Evolutionary conservation across 2,888 invertebrate species (phyloP), one percentile per base, ranked within the genome.

Genomic region (Amphiduros pacificus): DNA sequence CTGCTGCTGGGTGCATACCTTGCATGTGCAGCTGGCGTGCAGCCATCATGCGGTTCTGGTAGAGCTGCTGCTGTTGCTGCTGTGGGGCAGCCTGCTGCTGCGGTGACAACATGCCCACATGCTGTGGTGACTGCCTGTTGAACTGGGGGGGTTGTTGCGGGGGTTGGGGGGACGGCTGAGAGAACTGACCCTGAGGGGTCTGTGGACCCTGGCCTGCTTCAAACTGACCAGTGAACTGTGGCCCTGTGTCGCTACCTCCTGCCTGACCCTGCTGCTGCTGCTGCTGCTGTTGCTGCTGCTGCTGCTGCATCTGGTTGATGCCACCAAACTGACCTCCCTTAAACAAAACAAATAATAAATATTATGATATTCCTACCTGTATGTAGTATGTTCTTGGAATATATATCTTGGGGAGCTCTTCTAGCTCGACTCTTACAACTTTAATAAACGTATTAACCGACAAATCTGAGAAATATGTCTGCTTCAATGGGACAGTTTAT

Each of bases 61-160:
- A 64, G 54, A 70, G 71, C 73, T 88, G 81, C 74, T 88, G 85
- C 80, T 87, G 84, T 17, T 11, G 48, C 74, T 85, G 85, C 72
- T 44, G 44, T n/a, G n/a, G 44, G 4, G 44, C 20, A 44, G 44
- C 20, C 44, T 44, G 44, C 17, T 36, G 36, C 17, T 36, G 36
- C 36, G 9, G 36, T 36, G 9, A 17, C 44, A 44, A 9, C 44
- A 44, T 20, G 20, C 44, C 44, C 44, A 44, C 22, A 6, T n/a
- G 6, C n/a, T n/a, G 22, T 6, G 44, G 44, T 22, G 44, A 11
- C 44, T 5, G 44, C n/a, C 22, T n/a, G 11, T 36, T 9, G 44
- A 44, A 44, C n/a, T 44, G 44, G n/a, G n/a, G n/a, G n/a, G n/a
- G n/a, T n/a, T n/a, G n/a, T n/a, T n/a, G n/a, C n/a, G n/a, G n/a